Base-by-base conservation (phyloP, 2,888 invertebrate genomes). In the Tetrapedia diversipes region DNA sequence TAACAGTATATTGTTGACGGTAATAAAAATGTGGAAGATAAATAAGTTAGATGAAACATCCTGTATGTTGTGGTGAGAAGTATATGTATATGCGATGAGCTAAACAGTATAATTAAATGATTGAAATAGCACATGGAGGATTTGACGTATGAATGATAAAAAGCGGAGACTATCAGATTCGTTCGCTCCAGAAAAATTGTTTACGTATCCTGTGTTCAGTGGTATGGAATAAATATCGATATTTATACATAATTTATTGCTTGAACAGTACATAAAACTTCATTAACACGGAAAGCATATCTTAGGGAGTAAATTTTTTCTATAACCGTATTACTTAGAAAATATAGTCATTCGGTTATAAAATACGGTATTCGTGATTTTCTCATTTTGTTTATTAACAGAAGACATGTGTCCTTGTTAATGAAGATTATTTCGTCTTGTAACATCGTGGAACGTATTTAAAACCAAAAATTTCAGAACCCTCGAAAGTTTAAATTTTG, bases 131-230 rank as follows among this genome's bases (percentile, higher is more conserved):
- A 41, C 32, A 14, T 27, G 14, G 14, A 41, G 19, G 11, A 14
- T 37, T 32, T 39, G 7, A 11, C 19, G 19, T 14, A 27, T 49
- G 8, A 45, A 19, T 54, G n/a, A 39, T n/a, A 24, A 34, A 37
- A 19, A 41, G 19, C 19, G 34, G 22, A 2, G n/a, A 34, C 4
- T 10, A n/a, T 29, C 22, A 11, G 16, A 29, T 45, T 32, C 22
- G 32, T 57, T 63, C 45, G 27, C 22, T 29, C 43, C n/a, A 22
- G n/a, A 39, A 74, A 41, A 61, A 4, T 67, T 79, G 43, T 77
- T 81, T 63, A 76, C 75, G 67, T 77, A 77, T 63, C 74, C 54
- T 71, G 56, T 63, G 61, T 75, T 59, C 81, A 69, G 51, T 53
- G 47, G 66, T 71, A 57, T 57, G 69, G 45, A 53, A 24, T 54